Evolutionary conservation across 64 coral and sea anemone species (phyloP).

Genomic region (Montipora efflorescens): DNA sequence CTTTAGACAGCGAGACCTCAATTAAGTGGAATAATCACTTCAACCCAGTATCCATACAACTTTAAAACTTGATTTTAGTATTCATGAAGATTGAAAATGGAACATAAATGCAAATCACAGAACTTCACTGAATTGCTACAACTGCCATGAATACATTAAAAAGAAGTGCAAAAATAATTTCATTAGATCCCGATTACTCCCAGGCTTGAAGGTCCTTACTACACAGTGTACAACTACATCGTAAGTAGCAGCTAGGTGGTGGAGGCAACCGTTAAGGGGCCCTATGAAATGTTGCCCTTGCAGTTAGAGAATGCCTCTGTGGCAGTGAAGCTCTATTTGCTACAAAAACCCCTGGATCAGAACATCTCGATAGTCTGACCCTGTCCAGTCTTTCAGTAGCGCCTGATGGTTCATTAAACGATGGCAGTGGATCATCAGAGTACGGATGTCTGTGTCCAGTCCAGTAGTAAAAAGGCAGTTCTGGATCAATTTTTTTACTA

Average conservation of each 20-base stretch:
- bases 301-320: constrained; percentile 27
- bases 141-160: too few species aligned
- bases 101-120: too few species aligned
- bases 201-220: too few species aligned
- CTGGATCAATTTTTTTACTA: constrained; percentile 39
- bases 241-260: neutral
- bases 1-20: too few species aligned
- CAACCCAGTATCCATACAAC: too few species aligned
- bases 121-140: too few species aligned
- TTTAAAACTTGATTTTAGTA: too few species aligned
- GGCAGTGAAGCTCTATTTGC: constrained; percentile 50
- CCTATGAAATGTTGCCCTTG: constrained; percentile 28
- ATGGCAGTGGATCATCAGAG: neutral
- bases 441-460: constrained; percentile 38
- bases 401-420: constrained; percentile 57
- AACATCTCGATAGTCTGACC: constrained; percentile 17
- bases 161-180: too few species aligned
- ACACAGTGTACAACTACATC: neutral
- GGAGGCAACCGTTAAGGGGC: constrained; percentile 44
- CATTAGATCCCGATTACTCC: too few species aligned
- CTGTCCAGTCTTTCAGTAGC: constrained; percentile 47
- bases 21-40: too few species aligned
- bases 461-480: constrained; percentile 56
- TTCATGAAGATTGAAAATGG: too few species aligned
- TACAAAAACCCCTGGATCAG: constrained; percentile 67